phyloP scores from a whole-genome alignment of 2,888 invertebrate genomes.

The Trachelus iudaicus region DNA sequence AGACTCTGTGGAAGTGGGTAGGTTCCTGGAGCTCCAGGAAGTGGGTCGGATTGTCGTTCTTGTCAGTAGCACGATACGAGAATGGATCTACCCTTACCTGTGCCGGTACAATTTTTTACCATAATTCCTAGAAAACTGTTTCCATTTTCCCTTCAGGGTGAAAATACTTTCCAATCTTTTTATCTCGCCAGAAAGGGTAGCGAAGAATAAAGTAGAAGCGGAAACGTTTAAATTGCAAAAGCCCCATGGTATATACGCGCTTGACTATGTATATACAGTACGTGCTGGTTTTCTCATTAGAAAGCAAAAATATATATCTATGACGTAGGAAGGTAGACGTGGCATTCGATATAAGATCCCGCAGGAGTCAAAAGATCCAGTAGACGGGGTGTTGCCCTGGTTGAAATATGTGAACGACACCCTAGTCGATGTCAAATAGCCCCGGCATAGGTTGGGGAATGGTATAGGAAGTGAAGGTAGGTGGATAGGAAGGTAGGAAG shows the following conservation, averaged over 20 bases:
- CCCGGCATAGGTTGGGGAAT: background rate
- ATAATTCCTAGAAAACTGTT: background rate
- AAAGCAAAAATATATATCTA: background rate
- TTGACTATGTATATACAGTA: background rate
- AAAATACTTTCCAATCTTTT: background rate
- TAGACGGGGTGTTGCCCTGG: background rate
- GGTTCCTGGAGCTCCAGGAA: background rate
- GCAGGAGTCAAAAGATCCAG: background rate
- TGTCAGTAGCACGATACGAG: background rate
- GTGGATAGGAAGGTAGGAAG: background rate
- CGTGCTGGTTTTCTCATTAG: background rate
- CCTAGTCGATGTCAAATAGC: background rate
- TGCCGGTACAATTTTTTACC: background rate
- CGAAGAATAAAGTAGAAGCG: background rate
- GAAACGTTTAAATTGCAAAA: background rate
- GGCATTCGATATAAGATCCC: background rate
- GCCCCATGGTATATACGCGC: background rate
- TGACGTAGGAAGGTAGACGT: background rate
- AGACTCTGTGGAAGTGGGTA: background rate
- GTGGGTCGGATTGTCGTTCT: background rate
- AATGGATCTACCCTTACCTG: background rate
- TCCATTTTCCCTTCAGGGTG: background rate
- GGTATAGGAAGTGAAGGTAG: background rate
- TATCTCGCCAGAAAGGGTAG: slow-evolving; percentile 8
- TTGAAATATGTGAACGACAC: background rate